These are phyloP conservation scores for Serranus cabrilla DNA, from an alignment of 2,797 vertebrate genomes.

Conservation along the genomic window DNA sequence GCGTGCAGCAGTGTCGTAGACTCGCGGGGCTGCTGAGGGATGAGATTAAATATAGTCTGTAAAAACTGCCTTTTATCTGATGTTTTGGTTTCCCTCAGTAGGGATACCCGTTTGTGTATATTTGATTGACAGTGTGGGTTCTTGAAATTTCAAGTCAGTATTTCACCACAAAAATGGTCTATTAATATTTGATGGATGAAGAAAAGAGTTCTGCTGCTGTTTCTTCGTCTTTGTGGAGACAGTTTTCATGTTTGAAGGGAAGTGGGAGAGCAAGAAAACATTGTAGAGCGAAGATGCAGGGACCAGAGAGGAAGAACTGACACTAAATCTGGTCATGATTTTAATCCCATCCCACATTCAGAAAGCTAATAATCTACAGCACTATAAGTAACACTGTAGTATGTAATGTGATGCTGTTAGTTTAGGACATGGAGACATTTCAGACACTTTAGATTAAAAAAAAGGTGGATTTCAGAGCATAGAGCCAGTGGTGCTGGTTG, in stretches of 20 bases:
- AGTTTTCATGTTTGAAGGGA: slow-evolving; percentile 16
- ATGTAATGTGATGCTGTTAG: neutral
- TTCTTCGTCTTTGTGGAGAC: slow-evolving; percentile 30
- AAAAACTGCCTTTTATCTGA: slow-evolving; percentile 43
- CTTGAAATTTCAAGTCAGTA: slow-evolving; percentile 38
- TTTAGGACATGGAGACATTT: neutral
- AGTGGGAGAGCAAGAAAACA: slow-evolving; percentile 1
- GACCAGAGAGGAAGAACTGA: neutral
- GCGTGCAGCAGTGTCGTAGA: neutral
- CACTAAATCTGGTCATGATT: neutral
- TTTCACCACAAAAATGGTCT: slow-evolving; percentile 45
- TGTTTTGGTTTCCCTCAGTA: slow-evolving; percentile 45
- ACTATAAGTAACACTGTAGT: no score
- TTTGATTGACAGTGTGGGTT: slow-evolving; percentile 49
- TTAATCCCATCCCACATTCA: neutral
- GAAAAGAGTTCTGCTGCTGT: slow-evolving; percentile 23
- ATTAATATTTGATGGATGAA: slow-evolving; percentile 59
- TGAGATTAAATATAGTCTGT: slow-evolving; percentile 42
- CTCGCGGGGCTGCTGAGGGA: slow-evolving; percentile 31
- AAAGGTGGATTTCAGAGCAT: neutral
- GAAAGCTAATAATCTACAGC: neutral
- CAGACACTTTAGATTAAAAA: neutral
- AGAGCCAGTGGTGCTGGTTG: neutral
- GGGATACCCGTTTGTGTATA: slow-evolving; percentile 24
- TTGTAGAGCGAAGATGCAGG: neutral